Evolutionary conservation across 2,797 vertebrate species (phyloP), one percentile per base, ranked within the genome.

Genomic region (Streptopelia turtur): DNA sequence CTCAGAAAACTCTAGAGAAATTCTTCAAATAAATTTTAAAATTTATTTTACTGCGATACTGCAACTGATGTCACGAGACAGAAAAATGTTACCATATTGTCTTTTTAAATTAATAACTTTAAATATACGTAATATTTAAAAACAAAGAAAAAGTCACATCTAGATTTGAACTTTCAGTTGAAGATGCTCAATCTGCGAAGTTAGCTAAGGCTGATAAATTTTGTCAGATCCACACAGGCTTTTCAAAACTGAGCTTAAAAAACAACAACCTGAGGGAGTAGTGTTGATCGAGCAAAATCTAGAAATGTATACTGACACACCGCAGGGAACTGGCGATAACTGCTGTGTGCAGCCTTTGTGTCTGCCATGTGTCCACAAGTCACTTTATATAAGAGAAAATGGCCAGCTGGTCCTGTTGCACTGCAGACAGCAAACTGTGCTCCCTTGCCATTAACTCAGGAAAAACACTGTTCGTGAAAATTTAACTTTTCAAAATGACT

Each of bases 351-450:
- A 83, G 16, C 74, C 52, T 64, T 81, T 60, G n/a, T 59, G 83
- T 59, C 83, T 81, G 70, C 3, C 5, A 41, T 66, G 49, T 64
- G 68, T n/a, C 56, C 75, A 35, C 43, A 66, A 64, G 59, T 79
- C 81, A 64, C 43, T 79, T 84, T 65, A 87, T 49, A 53, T 25
- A 53, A 80, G 61, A 87, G 60, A 86, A 95, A 93, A 90, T 14
- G 33, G 37, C 52, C 47, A 70, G 53, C 80, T 84, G 57, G 43
- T 57, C 64, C 74, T 61, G 56, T 27, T 70, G 61, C 89, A 80
- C 30, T 55, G 77, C 74, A 79, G 80, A 68, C 17, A 75, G 28
- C 70, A 87, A 84, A 74, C 75, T 84, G 56, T 82, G 49, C 16
- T 90, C 30, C 41, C 31, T 84, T 84, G 47, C 12, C 56, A 35